Evolutionary conservation across 2,888 invertebrate species (phyloP), one percentile per base, ranked within the genome.

Genomic region (Drosophila vallismaia): DNA sequence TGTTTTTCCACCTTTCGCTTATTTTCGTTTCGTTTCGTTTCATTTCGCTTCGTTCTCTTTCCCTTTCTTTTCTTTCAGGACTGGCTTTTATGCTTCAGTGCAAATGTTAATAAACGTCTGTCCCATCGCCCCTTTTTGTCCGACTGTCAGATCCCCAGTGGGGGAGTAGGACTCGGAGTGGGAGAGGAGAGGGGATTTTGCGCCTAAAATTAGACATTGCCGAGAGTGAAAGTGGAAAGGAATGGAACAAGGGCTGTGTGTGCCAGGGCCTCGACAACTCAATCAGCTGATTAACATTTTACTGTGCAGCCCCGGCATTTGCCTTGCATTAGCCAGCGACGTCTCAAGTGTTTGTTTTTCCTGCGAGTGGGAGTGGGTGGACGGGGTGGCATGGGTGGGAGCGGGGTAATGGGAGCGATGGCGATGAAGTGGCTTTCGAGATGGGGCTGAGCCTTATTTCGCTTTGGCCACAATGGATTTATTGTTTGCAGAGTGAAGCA

Each of bases 381-480:
- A 19, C 2, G 19, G 19, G 19, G 19, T 19, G 19, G 19, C 1
- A 58, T 48, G 33, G 14, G 1, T 19, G 19, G 19, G 19, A 19
- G 19, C 19, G 19, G 19, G 19, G 38, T 14, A 9, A 54, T 4
- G n/a, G 24, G 38, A 44, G 50, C 12, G 14, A 53, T 62, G 74
- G 69, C 83, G 68, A 73, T 84, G 85, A 82, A 82, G 87, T 86
- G 85, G 81, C 81, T 84, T 78, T 84, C 70, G 63, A 71, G 66
- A 86, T n/a, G 36, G 76, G 64, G 73, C 85, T 84, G 76, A 84
- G 82, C 87, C 82, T 81, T 81, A 82, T 82, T 84, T 86, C 75
- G 80, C 88, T 84, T 87, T 86, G 86, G 84, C 87, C 82, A 82
- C 82, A 86, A 82, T 86, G 82, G 87, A 82, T 86, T 82, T 86